Percentiles rank a stretch among this genome's conserved stretches.
phyloP scores from a whole-genome alignment of 92 coral and sea anemone genomes.

The Zoanthus sansibaricus region DNA sequence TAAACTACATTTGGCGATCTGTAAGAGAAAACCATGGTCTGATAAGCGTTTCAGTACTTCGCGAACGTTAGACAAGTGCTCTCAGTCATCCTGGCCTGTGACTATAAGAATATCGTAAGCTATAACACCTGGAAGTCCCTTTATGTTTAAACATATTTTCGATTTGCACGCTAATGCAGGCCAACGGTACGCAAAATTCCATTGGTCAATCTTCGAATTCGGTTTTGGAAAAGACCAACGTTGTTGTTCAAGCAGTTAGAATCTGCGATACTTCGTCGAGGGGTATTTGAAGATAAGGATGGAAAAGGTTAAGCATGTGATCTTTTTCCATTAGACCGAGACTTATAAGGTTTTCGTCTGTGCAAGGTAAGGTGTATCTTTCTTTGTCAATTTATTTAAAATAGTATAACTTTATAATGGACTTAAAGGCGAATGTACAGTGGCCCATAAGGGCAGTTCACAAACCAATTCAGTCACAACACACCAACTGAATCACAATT shows the following conservation, averaged over 20 bases:
- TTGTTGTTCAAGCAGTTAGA: neutral
- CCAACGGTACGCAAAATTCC: conserved; percentile 18
- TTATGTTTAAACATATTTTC: conserved; percentile 12
- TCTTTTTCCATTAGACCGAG: conserved; percentile 14
- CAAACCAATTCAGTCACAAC: too few relatives aligned
- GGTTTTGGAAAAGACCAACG: neutral
- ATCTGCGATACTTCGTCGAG: conserved; percentile 3
- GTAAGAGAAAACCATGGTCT: conserved; percentile 35
- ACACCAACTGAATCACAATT: too few relatives aligned
- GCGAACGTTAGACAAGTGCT: conserved; percentile 42
- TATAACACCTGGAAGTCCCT: conserved; percentile 34
- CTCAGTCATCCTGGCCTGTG: conserved; percentile 42
- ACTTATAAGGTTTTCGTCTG: conserved; percentile 30
- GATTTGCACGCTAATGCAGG: conserved; percentile 40
- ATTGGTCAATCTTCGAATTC: neutral
- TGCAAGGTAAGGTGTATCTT: neutral
- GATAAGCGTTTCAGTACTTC: conserved; percentile 44
- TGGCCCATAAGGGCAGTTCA: too few relatives aligned
- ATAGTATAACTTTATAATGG: neutral
- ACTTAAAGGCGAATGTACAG: neutral
- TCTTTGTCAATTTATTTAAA: conserved; percentile 10
- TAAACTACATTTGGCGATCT: neutral
- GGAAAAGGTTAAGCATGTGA: conserved; percentile 52
- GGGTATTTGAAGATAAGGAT: conserved; percentile 55
- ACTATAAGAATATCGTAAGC: conserved; percentile 40